These are phyloP conservation scores for Arvicanthis niloticus DNA, from an alignment of 2,113 vertebrate genomes.

Conservation along the genomic window DNA sequence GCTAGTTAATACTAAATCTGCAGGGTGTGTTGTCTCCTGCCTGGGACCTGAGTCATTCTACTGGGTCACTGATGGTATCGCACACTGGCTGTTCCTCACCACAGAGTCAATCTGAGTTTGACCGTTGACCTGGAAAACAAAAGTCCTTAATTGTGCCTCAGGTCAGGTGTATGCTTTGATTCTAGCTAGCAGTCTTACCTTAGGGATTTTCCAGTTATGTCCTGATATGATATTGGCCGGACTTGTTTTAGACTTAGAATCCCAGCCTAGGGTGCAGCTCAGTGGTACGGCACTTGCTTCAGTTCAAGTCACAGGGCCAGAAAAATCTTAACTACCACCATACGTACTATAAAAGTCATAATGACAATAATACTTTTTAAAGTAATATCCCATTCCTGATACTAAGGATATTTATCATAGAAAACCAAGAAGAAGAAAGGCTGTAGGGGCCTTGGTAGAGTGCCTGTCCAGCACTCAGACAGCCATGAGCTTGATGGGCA, in stretches of 20 bases:
- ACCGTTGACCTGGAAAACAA: conserved; percentile 37
- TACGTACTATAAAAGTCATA: too few species aligned
- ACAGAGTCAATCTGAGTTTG: conserved; percentile 56
- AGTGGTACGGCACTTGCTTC: neutral
- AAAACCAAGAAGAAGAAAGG: neutral
- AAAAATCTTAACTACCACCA: neutral
- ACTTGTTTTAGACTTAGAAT: neutral
- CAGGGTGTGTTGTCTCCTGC: neutral
- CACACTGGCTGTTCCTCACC: neutral
- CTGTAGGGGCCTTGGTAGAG: neutral
- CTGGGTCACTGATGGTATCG: neutral
- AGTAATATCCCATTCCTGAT: neutral
- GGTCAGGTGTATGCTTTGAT: neutral
- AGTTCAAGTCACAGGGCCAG: neutral
- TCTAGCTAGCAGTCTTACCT: neutral
- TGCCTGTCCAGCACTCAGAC: neutral
- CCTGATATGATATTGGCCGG: neutral
- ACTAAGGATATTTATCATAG: neutral
- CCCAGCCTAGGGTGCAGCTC: neutral
- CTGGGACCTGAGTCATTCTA: conserved; percentile 59
- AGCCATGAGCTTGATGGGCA: neutral
- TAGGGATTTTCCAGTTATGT: neutral
- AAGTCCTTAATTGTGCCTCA: neutral
- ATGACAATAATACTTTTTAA: neutral
- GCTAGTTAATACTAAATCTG: conserved; percentile 55